Conservation (phyloP, 35 echinoderm and acorn worm species). For the Lytechinus pictus region DNA sequence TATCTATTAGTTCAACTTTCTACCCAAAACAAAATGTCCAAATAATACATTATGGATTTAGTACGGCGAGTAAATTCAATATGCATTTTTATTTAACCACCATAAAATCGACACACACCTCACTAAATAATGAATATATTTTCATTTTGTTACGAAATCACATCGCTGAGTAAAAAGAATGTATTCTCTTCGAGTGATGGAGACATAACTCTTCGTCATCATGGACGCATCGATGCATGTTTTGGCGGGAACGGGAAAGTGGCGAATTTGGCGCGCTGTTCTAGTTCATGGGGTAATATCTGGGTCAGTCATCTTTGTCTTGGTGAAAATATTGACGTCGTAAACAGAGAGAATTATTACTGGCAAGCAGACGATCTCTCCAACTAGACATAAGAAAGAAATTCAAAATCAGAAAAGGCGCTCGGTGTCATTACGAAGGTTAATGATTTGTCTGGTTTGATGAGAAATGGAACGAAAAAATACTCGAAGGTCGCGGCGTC, state of each 20-base stretch:
- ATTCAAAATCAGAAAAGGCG: not conserved
- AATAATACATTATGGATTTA: not conserved
- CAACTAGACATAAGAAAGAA: not conserved
- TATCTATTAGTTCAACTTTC: not conserved
- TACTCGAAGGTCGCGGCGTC: not conserved
- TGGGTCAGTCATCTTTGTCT: slow-evolving; percentile 9
- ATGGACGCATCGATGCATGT: not conserved
- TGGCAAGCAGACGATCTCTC: not conserved
- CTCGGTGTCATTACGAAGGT: not conserved
- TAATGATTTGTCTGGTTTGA: not conserved
- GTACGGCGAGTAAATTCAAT: not conserved
- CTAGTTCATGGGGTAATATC: slow-evolving; percentile 36
- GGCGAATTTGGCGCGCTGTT: slow-evolving; percentile 30
- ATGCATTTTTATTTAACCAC: not conserved
- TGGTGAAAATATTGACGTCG: slow-evolving; percentile 28
- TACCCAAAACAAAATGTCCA: not conserved
- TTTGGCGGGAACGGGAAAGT: slow-evolving; percentile 10
- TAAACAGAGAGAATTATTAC: slow-evolving; percentile 37
- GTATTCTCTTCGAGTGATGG: not conserved
- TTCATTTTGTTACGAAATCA: slow-evolving; percentile 7
- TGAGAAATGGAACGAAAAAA: not conserved
- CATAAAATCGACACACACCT: not conserved
- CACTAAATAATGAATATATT: not conserved
- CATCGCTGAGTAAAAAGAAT: not conserved
- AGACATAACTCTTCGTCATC: not conserved